Base-by-base conservation (phyloP, 2,888 invertebrate genomes). In the Idaea aversata region DNA sequence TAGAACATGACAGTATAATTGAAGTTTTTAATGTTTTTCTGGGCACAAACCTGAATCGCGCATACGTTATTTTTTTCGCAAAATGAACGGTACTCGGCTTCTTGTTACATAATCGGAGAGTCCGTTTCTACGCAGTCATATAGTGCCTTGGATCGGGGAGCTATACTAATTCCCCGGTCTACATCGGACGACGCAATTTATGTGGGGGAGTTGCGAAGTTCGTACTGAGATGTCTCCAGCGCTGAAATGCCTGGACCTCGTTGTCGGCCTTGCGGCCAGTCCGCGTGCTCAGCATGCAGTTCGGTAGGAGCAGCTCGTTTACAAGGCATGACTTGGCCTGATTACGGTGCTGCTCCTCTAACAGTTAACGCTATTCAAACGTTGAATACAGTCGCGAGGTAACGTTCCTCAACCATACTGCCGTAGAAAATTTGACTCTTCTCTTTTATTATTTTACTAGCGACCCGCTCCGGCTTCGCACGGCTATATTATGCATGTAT, bases 71-170 rank as follows among this genome's bases (percentile, higher is more conserved):
- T 78, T 80, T 63, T 57, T 61, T 10, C n/a, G 70, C 57, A 0
- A 6, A 0, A 13, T 7, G n/a, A 5, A 57, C 67, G 38, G 69
- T 66, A 65, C 72, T 72, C 5, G 70, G 72, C 70, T 15, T 64
- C 5, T 13, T 2, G 2, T 2, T 0, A 0, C 0, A 0, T 3
- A 4, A 0, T 34, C 58, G 78, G 80, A 84, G 84, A 79, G 87
- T 88, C 87, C 87, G 77, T 84, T 87, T 85, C 88, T 87, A 87
- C 86, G 72, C 85, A 86, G 88, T 78, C 16, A 74, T 71, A 80
- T 81, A 84, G 85, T 83, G 64, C 69, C 70, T n/a, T 60, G 75
- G 81, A 78, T 76, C 77, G 78, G 80, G 82, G 73, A 73, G 75
- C 86, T 85, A 78, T 74, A 7, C 73, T 77, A 75, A 80, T 62